Base-by-base conservation (phyloP, 2,888 invertebrate genomes). In the Napeogenes inachia region DNA sequence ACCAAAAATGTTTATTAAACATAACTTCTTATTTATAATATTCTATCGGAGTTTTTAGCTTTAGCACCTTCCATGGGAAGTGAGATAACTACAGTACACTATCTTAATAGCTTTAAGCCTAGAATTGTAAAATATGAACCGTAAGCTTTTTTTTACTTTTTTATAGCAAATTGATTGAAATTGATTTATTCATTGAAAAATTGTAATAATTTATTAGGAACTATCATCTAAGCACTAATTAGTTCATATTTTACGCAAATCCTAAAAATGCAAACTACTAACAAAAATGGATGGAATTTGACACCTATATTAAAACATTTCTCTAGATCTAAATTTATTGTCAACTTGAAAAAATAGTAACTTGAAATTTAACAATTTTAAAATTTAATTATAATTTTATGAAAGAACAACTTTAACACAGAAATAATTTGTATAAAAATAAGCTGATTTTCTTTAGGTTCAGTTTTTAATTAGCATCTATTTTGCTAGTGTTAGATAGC, bases 1-100 rank as follows among this genome's bases (percentile, higher is more conserved):
- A 42, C 42, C 42, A 42, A 42, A 42, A 42, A 42, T 42, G 42
- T 42, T 42, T 12, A 21, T 53, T 13, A 53, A 58, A 57, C 21
- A 56, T 32, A 30, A 54, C 32, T 6, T 58, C 42, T 42, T 45
- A 53, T 53, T 30, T 38, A 13, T 45, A 45, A 53, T 47, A 59
- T 21, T 33, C 59, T 53, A 45, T n/a, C 42, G 30, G 13, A 45
- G n/a, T 54, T 42, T 54, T 53, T 21, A 55, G 38, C 45, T 54
- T 64, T 81, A 82, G 82, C 82, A 82, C 82, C 82, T 82, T 82
- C 82, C 82, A 75, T 74, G 72, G 82, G 80, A 82, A 80, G 81
- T 75, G 75, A 61, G 59, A 63, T 62, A 21, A 63, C 62, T 66
- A 68, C 47, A 58, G 60, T 56, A 67, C 13, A 46, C 54, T 63